Base-by-base conservation (phyloP, 2,888 invertebrate genomes). In the Tiliacea citrago region DNA sequence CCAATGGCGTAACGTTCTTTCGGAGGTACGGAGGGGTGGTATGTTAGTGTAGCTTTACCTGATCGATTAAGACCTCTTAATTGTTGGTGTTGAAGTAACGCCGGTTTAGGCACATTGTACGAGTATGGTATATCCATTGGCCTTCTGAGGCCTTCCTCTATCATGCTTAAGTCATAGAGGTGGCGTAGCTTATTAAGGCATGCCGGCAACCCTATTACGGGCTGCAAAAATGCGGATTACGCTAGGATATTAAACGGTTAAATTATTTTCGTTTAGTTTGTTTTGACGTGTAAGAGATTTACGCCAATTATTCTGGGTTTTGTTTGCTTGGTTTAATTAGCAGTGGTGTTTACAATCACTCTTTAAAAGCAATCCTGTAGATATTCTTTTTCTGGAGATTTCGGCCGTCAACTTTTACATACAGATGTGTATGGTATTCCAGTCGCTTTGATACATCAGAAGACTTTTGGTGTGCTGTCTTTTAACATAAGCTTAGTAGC, bases 151-250 rank as follows among this genome's bases (percentile, higher is more conserved):
- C 9, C 1, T 24, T 39, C 9, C 29, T 63, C 4, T 8, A 1
- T 9, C 0, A 16, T 35, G 71, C 39, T 16, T 73, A 42, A 77
- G 49, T 66, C 55, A 73, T 49, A 45, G 73, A 75, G 68, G 72
- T 76, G 62, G 63, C 39, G 67, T 13, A 49, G 71, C 75, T 86
- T 85, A 86, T 81, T 84, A 85, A 77, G 29, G 68, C 68, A 72
- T 69, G 53, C 75, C 75, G 35, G 77, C 24, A 72, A 77, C 66
- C 75, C 69, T 47, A 67, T 75, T 61, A 74, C 51, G 10, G 8
- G 58, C 66, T 67, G 73, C 82, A 81, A 81, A 82, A 86, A 82
- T 76, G 76, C 67, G 67, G 74, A 65, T 68, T 70, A 73, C 21
- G 39, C n/a, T 24, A 51, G 18, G 49, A 76, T 69, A 84, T 82